Evolutionary conservation across 1,140 invertebrate species (phyloP).

Genomic region (Anastatus disparis): DNA sequence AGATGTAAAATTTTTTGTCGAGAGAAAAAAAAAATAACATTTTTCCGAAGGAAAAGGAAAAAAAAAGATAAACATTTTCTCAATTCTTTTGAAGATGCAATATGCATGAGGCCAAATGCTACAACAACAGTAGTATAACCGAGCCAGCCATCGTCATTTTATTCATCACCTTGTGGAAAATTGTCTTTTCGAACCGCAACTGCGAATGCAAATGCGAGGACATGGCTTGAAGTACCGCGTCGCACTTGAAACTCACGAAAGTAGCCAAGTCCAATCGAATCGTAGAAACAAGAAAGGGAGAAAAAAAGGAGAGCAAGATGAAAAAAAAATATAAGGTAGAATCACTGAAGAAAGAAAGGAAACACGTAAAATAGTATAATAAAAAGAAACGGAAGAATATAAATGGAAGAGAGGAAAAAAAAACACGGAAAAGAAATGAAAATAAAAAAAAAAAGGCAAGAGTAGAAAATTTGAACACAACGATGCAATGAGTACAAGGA

Average conservation of each 20-base stretch:
- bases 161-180: constrained; percentile 27
- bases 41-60: no score
- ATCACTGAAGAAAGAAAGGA: constrained; percentile 38
- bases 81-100: no score
- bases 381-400: not conserved
- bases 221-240: not conserved
- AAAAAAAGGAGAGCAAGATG: not conserved
- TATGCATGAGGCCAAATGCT: not conserved
- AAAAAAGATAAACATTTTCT: no score
- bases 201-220: constrained; percentile 16
- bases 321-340: constrained; percentile 18
- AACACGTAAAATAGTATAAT: constrained; percentile 7
- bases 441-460: not conserved
- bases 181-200: constrained; percentile 14
- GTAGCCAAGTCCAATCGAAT: constrained; percentile 32
- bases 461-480: not conserved
- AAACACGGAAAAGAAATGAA: not conserved
- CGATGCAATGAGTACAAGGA: not conserved
- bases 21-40: no score
- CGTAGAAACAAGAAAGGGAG: constrained; percentile 13
- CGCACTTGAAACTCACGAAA: no score
- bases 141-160: constrained; percentile 1
- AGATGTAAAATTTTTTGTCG: no score
- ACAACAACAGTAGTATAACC: not conserved
- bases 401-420: no score